A percentile compares a stretch with the other conserved stretches of the same genome.
phyloP scores from a whole-genome alignment of 2,888 invertebrate genomes.

The Heliconius ismenius region DNA sequence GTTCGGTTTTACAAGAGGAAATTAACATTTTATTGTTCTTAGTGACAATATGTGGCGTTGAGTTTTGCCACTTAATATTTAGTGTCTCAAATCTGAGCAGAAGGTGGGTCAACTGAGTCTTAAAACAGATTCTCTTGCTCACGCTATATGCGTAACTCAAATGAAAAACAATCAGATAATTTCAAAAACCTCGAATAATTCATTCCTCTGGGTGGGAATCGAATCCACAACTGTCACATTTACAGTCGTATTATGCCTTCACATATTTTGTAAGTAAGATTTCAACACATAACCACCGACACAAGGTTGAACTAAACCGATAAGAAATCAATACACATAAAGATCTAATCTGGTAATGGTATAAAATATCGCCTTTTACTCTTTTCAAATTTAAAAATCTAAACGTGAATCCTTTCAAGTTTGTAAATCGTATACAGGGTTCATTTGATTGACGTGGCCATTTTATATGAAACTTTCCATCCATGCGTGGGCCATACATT shows the following conservation, averaged over 20 bases:
- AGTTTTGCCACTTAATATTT: background rate
- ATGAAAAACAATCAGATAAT: no score
- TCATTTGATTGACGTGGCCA: constrained; percentile 59
- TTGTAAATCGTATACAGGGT: constrained; percentile 67
- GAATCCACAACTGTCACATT: no score
- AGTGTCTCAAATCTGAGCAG: background rate
- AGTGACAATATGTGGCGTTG: background rate
- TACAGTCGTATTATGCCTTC: no score
- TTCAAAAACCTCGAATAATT: no score
- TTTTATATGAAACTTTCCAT: constrained; percentile 37
- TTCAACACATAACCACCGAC: no score
- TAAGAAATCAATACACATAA: constrained; percentile 1
- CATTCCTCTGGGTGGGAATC: no score
- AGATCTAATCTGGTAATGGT: constrained; percentile 27
- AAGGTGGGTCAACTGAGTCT: no score
- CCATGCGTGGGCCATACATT: constrained; percentile 45
- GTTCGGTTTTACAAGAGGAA: no score
- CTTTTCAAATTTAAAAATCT: constrained; percentile 57
- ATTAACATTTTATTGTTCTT: background rate
- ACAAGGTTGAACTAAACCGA: background rate
- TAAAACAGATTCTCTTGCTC: no score
- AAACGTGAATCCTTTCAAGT: constrained; percentile 66
- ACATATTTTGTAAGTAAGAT: no score
- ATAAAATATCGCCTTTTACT: constrained; percentile 36
- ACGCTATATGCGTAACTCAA: no score